Evolutionary conservation across 92 coral and sea anemone genomes (phyloP), one percentile per base, ranked within the genome.

Genomic region (Siderastrea siderea): DNA sequence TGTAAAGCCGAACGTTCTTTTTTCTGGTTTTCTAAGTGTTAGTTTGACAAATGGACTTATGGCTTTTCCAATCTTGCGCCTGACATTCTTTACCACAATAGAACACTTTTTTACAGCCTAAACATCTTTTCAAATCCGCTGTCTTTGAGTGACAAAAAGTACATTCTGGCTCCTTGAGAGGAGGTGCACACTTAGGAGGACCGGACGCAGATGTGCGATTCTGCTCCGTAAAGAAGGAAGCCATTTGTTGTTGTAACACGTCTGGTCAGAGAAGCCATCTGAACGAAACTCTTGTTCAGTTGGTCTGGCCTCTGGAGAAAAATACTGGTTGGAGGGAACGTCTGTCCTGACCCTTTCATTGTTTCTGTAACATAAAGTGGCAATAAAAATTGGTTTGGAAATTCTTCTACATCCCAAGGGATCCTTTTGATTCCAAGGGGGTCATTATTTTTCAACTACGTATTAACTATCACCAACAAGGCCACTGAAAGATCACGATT

Each of bases 1-100:
- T n/a, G n/a, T n/a, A n/a, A n/a, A n/a, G n/a, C n/a, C n/a, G n/a
- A n/a, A n/a, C n/a, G n/a, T n/a, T n/a, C n/a, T 17, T 67, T 3
- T 9, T 67, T 71, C 12, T 71, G 9, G 76, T 47, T 47, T 15
- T 12, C 66, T 75, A 75, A 75, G 5, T 26, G 2, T 19, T 17
- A 45, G 15, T 54, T 70, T 43, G 55, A 14, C 90, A 86, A 1
- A 17, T 48, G 38, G 62, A 8, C 73, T 64, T 87, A 68, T 87
- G 91, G 9, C 71, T 45, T 9, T 73, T 80, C 86, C 87, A 83
- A 47, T 79, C 78, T 7, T 44, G 53, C 38, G 45, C 59, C 82
- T 90, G 93, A 78, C 93, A 90, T 48, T 63, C 67, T 60, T 60
- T 62, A 45, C 85, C 59, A 52, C 93, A 90, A 71, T 90, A 90